A percentile compares a stretch with the other conserved stretches of the same genome.
Conservation (phyloP, 92 coral and sea anemone genomes). For the Palythoa caribaeorum region DNA sequence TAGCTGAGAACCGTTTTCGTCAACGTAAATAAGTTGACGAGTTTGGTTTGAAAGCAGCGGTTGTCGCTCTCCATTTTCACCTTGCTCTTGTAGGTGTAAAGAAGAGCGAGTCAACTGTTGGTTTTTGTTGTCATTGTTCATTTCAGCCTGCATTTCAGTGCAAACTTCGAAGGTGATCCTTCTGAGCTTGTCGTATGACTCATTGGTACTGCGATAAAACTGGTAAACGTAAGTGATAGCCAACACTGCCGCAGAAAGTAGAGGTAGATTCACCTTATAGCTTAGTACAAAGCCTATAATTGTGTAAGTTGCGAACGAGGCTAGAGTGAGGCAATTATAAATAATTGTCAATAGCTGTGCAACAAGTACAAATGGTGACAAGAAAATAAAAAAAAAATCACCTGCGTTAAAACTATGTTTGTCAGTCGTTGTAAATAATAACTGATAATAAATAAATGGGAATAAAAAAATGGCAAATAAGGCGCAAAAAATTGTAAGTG, state of each 20-base stretch:
- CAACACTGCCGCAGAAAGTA: not conserved
- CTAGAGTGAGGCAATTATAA: not conserved
- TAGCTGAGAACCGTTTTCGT: not conserved
- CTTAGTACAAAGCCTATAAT: slow-evolving; percentile 10
- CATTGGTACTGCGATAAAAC: slow-evolving; percentile 1
- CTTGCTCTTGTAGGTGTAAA: not conserved
- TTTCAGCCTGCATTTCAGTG: not conserved
- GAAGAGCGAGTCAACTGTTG: not conserved
- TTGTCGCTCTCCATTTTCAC: not conserved
- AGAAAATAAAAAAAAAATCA: not conserved
- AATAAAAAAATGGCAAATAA: no score
- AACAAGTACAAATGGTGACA: not conserved
- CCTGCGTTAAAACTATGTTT: no score
- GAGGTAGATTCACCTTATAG: not conserved
- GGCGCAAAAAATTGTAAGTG: not conserved
- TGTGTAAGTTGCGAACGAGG: not conserved
- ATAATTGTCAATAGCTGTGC: no score
- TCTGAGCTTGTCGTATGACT: slow-evolving; percentile 19
- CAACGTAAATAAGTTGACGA: not conserved
- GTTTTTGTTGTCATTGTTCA: not conserved
- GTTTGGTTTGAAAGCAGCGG: not conserved
- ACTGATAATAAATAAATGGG: no score
- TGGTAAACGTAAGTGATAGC: not conserved
- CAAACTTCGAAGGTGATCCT: slow-evolving; percentile 18
- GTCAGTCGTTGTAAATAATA: no score